These are phyloP conservation scores for Phaethon lepturus DNA, from an alignment of 2,113 vertebrate species.

Conservation along the genomic window DNA sequence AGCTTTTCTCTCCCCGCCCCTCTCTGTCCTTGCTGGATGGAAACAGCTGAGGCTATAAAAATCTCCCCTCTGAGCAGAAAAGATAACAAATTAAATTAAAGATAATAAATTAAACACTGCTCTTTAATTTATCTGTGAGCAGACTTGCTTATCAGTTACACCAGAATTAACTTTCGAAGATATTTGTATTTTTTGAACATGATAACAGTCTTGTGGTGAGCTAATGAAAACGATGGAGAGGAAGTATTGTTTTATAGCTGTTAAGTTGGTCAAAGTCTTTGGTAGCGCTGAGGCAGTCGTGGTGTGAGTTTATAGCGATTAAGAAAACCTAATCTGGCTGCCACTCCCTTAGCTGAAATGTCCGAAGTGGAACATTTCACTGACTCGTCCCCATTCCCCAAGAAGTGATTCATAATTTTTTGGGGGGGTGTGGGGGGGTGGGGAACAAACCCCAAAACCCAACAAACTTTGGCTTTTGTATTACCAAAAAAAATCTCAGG, in stretches of 20 bases:
- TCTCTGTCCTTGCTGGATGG: background rate
- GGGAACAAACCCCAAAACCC: no score
- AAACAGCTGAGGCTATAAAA: background rate
- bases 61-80: background rate
- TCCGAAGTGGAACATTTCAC: fast-evolving
- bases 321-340: background rate
- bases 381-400: background rate
- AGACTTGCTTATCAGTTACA: background rate
- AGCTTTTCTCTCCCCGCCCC: background rate
- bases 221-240: background rate
- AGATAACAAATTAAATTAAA: background rate
- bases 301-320: background rate
- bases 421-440: background rate
- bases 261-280: background rate
- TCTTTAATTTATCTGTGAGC: background rate
- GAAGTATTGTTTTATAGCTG: background rate
- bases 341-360: background rate
- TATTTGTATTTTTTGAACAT: background rate
- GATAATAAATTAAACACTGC: background rate
- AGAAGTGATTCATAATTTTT: background rate
- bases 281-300: background rate
- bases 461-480: background rate
- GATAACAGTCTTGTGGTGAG: background rate
- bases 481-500: background rate
- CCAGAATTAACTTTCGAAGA: background rate